phyloP scores from a whole-genome alignment of 1,140 invertebrate genomes.

The Goniozus legneri region DNA sequence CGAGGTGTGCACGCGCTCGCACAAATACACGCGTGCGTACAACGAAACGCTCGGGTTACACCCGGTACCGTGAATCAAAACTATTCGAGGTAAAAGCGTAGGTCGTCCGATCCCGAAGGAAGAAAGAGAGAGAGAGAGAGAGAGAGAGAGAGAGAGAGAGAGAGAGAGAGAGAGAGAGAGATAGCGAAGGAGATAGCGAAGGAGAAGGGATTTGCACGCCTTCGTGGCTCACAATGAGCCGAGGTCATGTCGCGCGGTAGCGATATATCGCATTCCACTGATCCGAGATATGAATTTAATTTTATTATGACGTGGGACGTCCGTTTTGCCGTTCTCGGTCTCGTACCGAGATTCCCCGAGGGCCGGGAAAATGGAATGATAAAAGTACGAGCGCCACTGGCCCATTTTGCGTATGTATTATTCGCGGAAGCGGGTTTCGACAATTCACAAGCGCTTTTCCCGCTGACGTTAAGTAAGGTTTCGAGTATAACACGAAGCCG shows the following conservation, averaged over 20 bases:
- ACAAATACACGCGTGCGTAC: not conserved
- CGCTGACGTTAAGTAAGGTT: no score
- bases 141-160: not conserved
- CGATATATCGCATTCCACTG: constrained; percentile 33
- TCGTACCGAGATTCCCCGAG: no score
- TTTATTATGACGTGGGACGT: constrained; percentile 32
- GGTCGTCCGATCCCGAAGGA: not conserved
- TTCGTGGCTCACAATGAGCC: constrained; percentile 22
- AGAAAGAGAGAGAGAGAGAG: constrained; percentile 6
- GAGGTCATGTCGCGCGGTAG: constrained; percentile 34
- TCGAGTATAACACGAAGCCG: no score
- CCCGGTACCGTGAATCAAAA: constrained; percentile 32
- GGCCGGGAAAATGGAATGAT: no score
- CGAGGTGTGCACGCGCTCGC: constrained; percentile 21
- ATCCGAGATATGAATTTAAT: constrained; percentile 36
- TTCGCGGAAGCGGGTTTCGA: no score
- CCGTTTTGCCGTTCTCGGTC: no score
- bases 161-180: not conserved
- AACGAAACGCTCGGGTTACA: constrained; percentile 25
- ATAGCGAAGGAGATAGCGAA: constrained; percentile 8
- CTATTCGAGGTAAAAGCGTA: constrained; percentile 27
- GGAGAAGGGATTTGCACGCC: constrained; percentile 1
- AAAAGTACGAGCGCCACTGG: no score
- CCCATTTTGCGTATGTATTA: no score
- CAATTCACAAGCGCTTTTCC: no score